Base-by-base conservation (phyloP, 2,113 vertebrate genomes). In the Daphoenositta chrysoptera region DNA sequence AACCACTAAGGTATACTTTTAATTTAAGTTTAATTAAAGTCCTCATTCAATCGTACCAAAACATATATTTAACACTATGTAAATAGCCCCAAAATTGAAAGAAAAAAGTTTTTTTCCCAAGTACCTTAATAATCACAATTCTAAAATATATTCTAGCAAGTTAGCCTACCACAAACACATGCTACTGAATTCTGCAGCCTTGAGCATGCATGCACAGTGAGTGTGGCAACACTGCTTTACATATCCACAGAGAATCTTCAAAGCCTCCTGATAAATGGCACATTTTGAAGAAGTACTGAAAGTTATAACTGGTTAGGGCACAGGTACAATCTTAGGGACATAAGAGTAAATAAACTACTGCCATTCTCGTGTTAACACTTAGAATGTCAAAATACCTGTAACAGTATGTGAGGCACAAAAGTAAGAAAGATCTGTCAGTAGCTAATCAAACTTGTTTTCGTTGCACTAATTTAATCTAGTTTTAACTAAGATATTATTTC, bases 1-100 rank as follows among this genome's bases (percentile, higher is more conserved):
- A 97, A 83, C 90, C 93, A 96, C 84, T 71, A 90, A 37, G 91
- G 85, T 79, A 96, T 71, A 95, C 81, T 93, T 89, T 83, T 93
- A 96, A 96, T 97, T 95, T 76, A 96, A 95, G 80, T 91, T 95
- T 93, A 97, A 97, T 97, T 97, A 95, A 97, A 89, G 92, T 93
- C 91, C 63, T 89, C 89, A 89, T 87, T 96, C 94, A 96, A 60
- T 94, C 86, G 64, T 87, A 96, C 88, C 84, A 93, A 95, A 96
- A 94, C 94, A 91, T 93, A 75, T 71, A 96, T 87, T 96, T 87
- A 93, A 72, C 90, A 87, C 96, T 96, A 70, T 91, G 92, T 92
- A 97, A 97, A 98, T 94, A 96, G 92, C 94, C 96, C 87, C 83
- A 81, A 90, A 97, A 96, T 87, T 83, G 69, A 94, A 94, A 93